phyloP scores from a whole-genome alignment of 2,888 invertebrate species.

The Cephus pulcher region DNA sequence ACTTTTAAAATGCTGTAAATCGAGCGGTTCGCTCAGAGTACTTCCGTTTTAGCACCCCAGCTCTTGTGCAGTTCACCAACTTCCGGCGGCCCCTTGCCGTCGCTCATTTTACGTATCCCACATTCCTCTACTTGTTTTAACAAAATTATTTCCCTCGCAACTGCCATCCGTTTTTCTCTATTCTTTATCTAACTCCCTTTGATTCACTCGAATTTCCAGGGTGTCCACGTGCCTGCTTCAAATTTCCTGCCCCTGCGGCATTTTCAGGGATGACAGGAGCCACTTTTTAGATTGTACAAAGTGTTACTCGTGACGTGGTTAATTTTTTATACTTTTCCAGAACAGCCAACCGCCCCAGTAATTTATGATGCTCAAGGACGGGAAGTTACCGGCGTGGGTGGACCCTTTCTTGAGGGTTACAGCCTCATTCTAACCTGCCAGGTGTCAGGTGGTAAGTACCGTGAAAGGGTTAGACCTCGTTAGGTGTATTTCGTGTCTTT shows the following conservation, averaged over 20 bases:
- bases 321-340: slow-evolving; percentile 67
- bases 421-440: slow-evolving; percentile 86
- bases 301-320: no score
- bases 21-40: slow-evolving; percentile 10
- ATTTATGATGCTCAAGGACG: slow-evolving; percentile 87
- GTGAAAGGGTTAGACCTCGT: neutral
- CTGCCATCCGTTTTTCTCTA: slow-evolving; percentile 3
- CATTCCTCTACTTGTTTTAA: no score
- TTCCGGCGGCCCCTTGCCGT: no score
- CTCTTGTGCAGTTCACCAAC: no score
- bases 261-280: no score
- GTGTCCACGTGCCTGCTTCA: no score
- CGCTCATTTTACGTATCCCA: no score
- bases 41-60: slow-evolving; percentile 29
- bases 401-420: slow-evolving; percentile 89
- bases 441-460: slow-evolving; percentile 83
- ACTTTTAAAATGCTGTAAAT: no score
- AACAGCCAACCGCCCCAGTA: slow-evolving; percentile 82
- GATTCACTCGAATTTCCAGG: neutral
- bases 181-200: neutral
- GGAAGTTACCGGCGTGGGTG: slow-evolving; percentile 82
- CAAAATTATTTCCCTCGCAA: neutral
- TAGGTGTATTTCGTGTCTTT: neutral
- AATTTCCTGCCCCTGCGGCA: no score
- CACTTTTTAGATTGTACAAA: no score